phyloP scores from a whole-genome alignment of 2,888 invertebrate species.

The Leptarthrus brevirostris region DNA sequence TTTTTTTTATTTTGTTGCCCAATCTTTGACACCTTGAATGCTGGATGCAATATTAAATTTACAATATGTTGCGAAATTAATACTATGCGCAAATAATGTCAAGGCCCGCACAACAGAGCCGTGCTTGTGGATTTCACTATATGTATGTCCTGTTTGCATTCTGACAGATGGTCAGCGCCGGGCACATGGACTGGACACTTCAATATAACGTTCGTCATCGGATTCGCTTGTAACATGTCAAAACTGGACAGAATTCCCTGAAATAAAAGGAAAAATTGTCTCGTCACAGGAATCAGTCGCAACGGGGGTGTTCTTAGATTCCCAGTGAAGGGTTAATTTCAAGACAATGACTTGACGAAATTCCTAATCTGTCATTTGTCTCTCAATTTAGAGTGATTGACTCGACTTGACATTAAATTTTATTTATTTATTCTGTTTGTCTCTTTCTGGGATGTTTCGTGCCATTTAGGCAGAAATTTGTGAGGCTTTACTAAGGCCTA shows the following conservation, averaged over 20 bases:
- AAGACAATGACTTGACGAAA: constrained; percentile 66
- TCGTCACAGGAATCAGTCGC: constrained; percentile 28
- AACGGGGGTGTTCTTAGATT: constrained; percentile 39
- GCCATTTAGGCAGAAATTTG: background rate
- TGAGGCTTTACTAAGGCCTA: background rate
- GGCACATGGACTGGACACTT: constrained; percentile 19
- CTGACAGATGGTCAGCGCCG: constrained; percentile 45
- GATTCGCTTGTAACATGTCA: constrained; percentile 10
- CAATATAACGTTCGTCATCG: constrained; percentile 20
- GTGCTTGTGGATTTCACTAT: background rate
- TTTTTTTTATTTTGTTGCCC: background rate
- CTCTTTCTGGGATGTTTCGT: constrained; percentile 22
- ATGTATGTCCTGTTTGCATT: constrained; percentile 14
- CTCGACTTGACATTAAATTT: constrained; percentile 42
- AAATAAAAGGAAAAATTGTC: constrained; percentile 31
- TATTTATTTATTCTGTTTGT: constrained; percentile 42
- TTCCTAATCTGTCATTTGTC: constrained; percentile 64
- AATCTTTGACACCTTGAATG: background rate
- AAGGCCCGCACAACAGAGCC: constrained; percentile 1
- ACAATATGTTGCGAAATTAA: background rate
- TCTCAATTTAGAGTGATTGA: constrained; percentile 53
- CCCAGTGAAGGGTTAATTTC: constrained; percentile 55
- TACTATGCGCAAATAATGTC: background rate
- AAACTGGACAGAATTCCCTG: constrained; percentile 43
- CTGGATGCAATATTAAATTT: background rate